Conservation (phyloP, 2,113 vertebrate species). For the Paratilapia polleni region DNA sequence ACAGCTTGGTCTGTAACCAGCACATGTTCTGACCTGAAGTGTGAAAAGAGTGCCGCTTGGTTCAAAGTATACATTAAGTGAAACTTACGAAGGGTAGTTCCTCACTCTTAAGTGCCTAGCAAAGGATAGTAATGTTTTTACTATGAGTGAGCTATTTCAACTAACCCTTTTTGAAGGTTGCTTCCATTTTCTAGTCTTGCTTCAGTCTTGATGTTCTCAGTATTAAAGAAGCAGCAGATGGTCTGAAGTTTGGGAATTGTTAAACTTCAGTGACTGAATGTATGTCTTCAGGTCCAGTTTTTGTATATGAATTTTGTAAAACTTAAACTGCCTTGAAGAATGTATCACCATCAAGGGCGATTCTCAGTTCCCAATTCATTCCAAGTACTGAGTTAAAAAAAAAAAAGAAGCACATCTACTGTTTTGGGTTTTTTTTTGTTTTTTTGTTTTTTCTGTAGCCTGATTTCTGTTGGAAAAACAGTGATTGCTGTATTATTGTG, state of each 20-base stretch:
- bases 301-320: conserved; percentile 51
- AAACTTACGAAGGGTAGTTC: conserved; percentile 13
- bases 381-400: background rate
- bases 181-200: conserved; percentile 43
- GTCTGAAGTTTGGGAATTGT: conserved; percentile 20
- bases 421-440: too few relatives aligned
- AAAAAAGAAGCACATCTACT: background rate
- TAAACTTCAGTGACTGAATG: conserved; percentile 46
- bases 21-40: background rate
- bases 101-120: conserved; percentile 72
- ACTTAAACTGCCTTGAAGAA: conserved; percentile 42
- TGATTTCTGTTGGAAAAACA: background rate
- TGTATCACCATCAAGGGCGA: background rate
- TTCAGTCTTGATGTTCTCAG: background rate
- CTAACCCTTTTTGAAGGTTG: conserved; percentile 33
- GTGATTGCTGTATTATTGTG: background rate
- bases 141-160: conserved; percentile 45
- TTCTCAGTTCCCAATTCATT: conserved; percentile 12
- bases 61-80: conserved; percentile 11
- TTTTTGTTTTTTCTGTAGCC: background rate
- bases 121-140: conserved; percentile 41
- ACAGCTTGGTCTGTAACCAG: background rate
- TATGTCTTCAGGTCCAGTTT: conserved; percentile 51
- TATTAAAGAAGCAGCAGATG: background rate
- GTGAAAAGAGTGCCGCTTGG: background rate